Evolutionary conservation across 2,888 invertebrate species (phyloP).

Genomic region (Dynastes grantii): DNA sequence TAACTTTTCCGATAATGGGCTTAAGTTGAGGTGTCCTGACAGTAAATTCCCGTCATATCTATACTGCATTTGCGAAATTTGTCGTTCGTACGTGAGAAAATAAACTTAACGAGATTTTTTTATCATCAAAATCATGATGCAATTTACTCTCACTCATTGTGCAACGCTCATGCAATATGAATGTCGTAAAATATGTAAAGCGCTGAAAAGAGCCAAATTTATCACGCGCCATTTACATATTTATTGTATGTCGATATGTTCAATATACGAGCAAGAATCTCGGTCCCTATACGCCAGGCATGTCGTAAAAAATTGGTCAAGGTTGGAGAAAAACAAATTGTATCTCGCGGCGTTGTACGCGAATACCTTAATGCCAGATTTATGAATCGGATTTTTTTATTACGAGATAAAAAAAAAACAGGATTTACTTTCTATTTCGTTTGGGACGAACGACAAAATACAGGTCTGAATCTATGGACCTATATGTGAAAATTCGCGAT

Average conservation of each 20-base stretch:
- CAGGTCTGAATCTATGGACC: background rate
- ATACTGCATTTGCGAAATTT: no score
- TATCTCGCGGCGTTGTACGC: background rate
- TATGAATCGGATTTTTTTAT: constrained; percentile 20
- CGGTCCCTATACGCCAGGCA: background rate
- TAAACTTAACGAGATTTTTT: no score
- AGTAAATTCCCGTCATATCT: no score
- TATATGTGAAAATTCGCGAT: background rate
- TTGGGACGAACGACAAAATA: background rate
- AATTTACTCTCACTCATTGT: background rate
- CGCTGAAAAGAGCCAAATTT: constrained; percentile 1
- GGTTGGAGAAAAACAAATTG: background rate
- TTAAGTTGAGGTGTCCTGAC: no score
- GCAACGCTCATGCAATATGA: background rate
- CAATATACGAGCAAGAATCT: background rate
- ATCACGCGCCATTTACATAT: background rate
- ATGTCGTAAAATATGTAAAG: constrained; percentile 1
- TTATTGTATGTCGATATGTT: background rate
- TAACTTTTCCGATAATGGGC: no score
- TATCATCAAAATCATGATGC: background rate
- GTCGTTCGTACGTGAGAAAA: no score
- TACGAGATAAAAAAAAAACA: constrained; percentile 6
- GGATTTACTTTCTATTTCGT: constrained; percentile 13
- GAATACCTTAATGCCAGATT: constrained; percentile 1
- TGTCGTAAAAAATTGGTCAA: constrained; percentile 18